A percentile compares a stretch with the other conserved stretches of the same genome.
Evolutionary conservation across 1,140 invertebrate species (phyloP).

Genomic region (Cydia splendana): DNA sequence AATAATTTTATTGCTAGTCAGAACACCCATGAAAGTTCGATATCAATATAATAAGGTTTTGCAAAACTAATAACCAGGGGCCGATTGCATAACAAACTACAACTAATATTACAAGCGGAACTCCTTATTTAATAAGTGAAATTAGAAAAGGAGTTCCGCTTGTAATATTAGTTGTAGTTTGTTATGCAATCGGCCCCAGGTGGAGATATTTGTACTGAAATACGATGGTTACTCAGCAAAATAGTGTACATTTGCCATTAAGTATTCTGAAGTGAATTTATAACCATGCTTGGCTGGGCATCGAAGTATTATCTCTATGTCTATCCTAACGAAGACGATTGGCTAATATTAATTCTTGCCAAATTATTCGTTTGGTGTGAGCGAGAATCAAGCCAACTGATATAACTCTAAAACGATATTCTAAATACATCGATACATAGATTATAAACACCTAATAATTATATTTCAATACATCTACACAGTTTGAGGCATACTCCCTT

Average conservation of each 20-base stretch:
- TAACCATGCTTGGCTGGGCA: constrained; percentile 62
- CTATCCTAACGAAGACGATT: constrained; percentile 37
- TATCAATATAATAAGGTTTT: neutral
- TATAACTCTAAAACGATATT: neutral
- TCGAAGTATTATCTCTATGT: constrained; percentile 40
- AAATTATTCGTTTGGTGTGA: constrained; percentile 62
- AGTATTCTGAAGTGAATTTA: constrained; percentile 31
- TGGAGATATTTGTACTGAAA: neutral
- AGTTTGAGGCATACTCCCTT: neutral
- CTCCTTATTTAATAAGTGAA: no score
- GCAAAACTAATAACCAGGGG: neutral
- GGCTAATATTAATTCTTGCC: constrained; percentile 59
- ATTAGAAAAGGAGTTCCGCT: no score
- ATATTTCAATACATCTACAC: neutral
- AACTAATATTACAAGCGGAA: no score
- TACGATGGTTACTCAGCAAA: neutral
- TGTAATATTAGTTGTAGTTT: no score
- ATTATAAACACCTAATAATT: neutral
- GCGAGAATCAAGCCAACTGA: constrained; percentile 41
- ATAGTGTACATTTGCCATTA: neutral
- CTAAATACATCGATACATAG: neutral
- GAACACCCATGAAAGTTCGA: neutral
- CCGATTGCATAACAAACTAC: no score
- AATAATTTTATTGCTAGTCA: neutral
- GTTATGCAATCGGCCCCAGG: no score